phyloP scores from a whole-genome alignment of 2,888 invertebrate species.

The Scaptomyza flava region DNA sequence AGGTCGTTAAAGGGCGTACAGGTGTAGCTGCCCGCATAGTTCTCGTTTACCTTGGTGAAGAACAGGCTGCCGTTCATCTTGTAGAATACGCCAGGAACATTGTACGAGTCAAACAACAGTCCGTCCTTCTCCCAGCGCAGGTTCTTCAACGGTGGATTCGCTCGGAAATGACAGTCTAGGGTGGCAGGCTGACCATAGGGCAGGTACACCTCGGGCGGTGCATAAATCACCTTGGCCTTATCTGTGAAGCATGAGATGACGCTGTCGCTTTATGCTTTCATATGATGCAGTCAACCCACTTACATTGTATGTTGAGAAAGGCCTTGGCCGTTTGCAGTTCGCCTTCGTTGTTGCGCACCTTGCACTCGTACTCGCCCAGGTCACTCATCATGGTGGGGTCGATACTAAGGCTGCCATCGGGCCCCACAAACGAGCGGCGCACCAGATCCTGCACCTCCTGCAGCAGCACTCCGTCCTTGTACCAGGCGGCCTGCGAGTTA shows the following conservation, averaged over 20 bases:
- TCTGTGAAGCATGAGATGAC: conserved; percentile 86
- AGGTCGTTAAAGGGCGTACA: conserved; percentile 96
- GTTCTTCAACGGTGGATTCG: conserved; percentile 95
- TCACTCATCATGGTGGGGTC: conserved; percentile 92
- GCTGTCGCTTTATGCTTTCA: neutral
- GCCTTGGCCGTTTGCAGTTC: conserved; percentile 92
- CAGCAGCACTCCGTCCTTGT: conserved; percentile 88
- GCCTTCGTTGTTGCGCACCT: conserved; percentile 89
- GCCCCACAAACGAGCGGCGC: conserved; percentile 87
- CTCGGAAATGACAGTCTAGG: conserved; percentile 95
- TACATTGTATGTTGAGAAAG: conserved; percentile 96
- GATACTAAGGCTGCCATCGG: conserved; percentile 92
- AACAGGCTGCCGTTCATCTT: conserved; percentile 93
- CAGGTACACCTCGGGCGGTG: conserved; percentile 93
- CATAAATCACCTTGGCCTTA: conserved; percentile 95
- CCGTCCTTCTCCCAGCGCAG: conserved; percentile 97
- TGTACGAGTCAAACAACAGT: conserved; percentile 94
- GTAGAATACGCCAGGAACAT: conserved; percentile 94
- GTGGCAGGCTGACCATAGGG: conserved; percentile 93
- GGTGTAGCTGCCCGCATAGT: conserved; percentile 94
- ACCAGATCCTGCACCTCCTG: conserved; percentile 87
- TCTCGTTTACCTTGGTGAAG: conserved; percentile 93
- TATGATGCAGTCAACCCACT: conserved; percentile 82
- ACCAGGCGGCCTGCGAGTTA: conserved; percentile 87
- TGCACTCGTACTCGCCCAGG: conserved; percentile 94